phyloP scores from a whole-genome alignment of 2,113 vertebrate species.

The Alaudala cheleensis region DNA sequence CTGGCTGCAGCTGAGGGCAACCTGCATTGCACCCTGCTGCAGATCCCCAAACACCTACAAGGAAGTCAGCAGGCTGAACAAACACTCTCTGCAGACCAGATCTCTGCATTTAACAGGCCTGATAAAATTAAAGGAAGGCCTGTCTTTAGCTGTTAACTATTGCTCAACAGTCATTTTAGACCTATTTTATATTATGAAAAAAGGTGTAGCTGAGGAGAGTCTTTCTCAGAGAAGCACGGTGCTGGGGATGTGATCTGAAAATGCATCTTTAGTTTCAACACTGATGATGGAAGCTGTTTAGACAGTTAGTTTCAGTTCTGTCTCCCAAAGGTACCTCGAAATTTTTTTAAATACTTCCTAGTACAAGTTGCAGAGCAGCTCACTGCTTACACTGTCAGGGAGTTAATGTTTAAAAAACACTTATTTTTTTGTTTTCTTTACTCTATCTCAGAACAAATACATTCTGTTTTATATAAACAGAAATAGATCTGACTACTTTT shows the following conservation, averaged over 20 bases:
- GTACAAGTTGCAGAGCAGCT: neutral
- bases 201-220: neutral
- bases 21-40: neutral
- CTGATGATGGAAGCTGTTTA: neutral
- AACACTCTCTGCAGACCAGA: neutral
- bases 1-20: neutral
- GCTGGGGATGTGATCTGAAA: neutral
- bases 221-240: neutral
- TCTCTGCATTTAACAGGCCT: neutral
- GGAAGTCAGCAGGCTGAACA: neutral
- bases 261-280: neutral
- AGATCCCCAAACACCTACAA: neutral
- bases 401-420: slow-evolving; percentile 23
- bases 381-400: neutral
- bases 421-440: slow-evolving; percentile 12
- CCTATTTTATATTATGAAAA: neutral
- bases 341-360: neutral
- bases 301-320: neutral
- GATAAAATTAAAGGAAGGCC: neutral
- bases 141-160: neutral
- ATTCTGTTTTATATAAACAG: slow-evolving; percentile 31
- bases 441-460: neutral
- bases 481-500: neutral
- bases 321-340: neutral
- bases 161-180: neutral